Percentiles rank a stretch among this genome's conserved stretches.
phyloP scores from a whole-genome alignment of 23 tunicate species.

The Phallusia fumigata region DNA sequence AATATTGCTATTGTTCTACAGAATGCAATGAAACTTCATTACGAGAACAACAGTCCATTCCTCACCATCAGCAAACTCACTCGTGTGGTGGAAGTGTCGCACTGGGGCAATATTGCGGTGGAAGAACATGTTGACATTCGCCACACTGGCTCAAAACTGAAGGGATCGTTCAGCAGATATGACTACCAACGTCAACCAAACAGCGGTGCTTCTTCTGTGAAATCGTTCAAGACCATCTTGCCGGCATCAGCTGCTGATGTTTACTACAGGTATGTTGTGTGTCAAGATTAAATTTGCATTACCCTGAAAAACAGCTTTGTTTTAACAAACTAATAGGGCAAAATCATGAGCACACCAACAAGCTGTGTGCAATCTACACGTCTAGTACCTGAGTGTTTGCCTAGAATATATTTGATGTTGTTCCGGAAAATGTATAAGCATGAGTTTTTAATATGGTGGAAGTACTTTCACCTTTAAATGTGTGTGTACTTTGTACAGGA shows the following conservation, averaged over 20 bases:
- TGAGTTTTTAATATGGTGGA: too few species aligned
- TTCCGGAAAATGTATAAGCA: too few species aligned
- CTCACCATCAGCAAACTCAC: conserved; percentile 66
- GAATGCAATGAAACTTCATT: conserved; percentile 78
- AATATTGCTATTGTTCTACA: too few species aligned
- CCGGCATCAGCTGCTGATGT: conserved; percentile 91
- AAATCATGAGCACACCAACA: too few species aligned
- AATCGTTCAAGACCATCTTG: conserved; percentile 83
- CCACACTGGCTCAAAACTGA: conserved; percentile 91
- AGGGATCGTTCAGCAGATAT: conserved; percentile 94
- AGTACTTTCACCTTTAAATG: too few species aligned
- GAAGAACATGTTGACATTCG: conserved; percentile 74
- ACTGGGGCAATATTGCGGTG: conserved; percentile 98
- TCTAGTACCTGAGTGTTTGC: too few species aligned
- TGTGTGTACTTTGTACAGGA: too few species aligned
- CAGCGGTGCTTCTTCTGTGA: conserved; percentile 82
- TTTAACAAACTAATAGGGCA: too few species aligned
- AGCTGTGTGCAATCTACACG: too few species aligned
- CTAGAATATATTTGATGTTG: too few species aligned
- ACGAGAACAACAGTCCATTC: conserved; percentile 93
- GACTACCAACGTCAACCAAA: conserved; percentile 92
- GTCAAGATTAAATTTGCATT: too few species aligned
- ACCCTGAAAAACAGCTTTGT: too few species aligned
- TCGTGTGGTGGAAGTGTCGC: conserved; percentile 90
- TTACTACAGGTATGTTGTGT: conserved; percentile 72